Evolutionary conservation across 2,113 vertebrate species (phyloP).

Genomic region (Meles meles): DNA sequence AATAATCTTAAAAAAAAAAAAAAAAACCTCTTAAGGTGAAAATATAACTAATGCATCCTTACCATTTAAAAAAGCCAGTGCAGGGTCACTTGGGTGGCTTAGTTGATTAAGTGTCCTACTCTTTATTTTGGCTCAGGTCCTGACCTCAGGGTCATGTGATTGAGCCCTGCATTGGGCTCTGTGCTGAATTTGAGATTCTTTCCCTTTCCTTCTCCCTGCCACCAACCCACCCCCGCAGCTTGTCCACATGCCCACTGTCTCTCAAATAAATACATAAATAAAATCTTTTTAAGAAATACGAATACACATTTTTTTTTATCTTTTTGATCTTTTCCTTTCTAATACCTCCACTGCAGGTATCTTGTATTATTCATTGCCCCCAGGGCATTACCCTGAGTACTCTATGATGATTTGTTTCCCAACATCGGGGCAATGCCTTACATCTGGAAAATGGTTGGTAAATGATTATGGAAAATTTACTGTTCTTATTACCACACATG

Average conservation of each 20-base stretch:
- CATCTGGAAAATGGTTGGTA: not conserved
- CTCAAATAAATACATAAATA: not conserved
- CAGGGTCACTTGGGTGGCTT: not conserved
- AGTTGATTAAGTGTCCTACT: not conserved
- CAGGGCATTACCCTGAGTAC: not conserved
- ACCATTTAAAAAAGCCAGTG: not conserved
- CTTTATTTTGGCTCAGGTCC: not conserved
- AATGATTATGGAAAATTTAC: not conserved
- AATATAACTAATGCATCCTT: not conserved
- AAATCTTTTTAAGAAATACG: not conserved
- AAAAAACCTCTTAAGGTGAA: not conserved
- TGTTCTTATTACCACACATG: not conserved
- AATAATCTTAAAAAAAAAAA: not conserved
- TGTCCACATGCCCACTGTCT: not conserved
- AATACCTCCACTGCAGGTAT: not conserved
- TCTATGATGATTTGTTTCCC: not conserved
- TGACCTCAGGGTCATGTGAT: not conserved
- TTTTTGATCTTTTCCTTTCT: slow-evolving; percentile 7
- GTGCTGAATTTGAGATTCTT: not conserved
- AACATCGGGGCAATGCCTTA: not conserved
- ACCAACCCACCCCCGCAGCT: not conserved
- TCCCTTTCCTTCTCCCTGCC: not conserved
- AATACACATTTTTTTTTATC: not conserved
- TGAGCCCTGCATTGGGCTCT: not conserved
- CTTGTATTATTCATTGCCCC: not conserved